Evolutionary conservation across 2,888 invertebrate genomes (phyloP).

Genomic region (Zaprionus lineosus): DNA sequence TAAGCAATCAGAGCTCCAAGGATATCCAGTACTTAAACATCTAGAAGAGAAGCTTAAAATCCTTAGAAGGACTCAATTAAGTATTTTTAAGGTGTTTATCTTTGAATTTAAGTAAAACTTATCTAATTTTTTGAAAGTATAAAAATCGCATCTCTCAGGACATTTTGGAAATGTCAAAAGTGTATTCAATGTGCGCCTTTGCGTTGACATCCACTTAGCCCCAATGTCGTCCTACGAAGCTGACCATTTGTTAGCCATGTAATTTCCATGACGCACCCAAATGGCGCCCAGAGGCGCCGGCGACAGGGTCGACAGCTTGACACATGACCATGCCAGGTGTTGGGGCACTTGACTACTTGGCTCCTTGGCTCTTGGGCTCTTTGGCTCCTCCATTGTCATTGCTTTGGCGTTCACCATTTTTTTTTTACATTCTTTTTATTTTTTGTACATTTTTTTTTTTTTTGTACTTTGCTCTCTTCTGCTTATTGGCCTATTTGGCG

Average conservation of each 20-base stretch:
- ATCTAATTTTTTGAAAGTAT: too few relatives aligned
- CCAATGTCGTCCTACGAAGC: constrained; percentile 1
- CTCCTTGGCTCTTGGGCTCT: constrained; percentile 22
- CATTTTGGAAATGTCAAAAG: too few relatives aligned
- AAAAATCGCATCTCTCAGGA: too few relatives aligned
- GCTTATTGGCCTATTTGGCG: too few relatives aligned
- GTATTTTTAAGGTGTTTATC: too few relatives aligned
- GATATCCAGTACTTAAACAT: too few relatives aligned
- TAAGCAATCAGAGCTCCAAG: too few relatives aligned
- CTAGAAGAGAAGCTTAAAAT: too few relatives aligned
- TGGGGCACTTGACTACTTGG: constrained; percentile 1
- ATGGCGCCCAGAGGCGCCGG: constrained; percentile 37
- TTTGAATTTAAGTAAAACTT: not conserved
- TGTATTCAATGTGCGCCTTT: constrained; percentile 7
- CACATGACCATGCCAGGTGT: constrained; percentile 47
- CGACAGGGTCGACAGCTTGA: constrained; percentile 53
- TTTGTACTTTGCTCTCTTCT: constrained; percentile 3
- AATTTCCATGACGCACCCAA: constrained; percentile 66
- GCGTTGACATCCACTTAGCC: not conserved
- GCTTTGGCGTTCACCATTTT: not conserved
- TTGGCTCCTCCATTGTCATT: constrained; percentile 35
- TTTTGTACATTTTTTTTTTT: constrained; percentile 3
- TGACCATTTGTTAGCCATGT: constrained; percentile 62
- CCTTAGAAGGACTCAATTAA: too few relatives aligned
- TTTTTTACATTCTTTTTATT: not conserved